phyloP scores from a whole-genome alignment of 2,113 vertebrate species.

The Pelecanus crispus region DNA sequence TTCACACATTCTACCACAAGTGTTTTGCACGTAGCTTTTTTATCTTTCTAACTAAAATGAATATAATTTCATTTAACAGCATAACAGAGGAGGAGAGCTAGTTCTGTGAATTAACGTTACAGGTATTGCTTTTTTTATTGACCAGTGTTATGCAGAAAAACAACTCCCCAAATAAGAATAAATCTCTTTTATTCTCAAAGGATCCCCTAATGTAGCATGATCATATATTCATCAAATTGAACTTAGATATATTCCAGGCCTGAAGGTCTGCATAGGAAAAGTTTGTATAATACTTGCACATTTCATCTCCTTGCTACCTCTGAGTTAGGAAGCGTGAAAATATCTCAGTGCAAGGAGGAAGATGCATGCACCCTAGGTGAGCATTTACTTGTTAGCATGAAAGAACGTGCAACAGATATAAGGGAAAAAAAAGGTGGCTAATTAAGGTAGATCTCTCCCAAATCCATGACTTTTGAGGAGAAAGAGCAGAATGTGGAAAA shows the following conservation, averaged over 20 bases:
- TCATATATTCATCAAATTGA: neutral
- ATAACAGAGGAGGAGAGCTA: neutral
- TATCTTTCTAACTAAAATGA: neutral
- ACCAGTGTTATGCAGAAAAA: neutral
- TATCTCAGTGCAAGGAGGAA: neutral
- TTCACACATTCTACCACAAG: neutral
- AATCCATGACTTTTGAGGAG: neutral
- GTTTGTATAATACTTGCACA: neutral
- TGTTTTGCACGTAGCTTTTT: neutral
- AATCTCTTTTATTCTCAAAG: neutral
- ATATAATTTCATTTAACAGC: neutral
- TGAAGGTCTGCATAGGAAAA: neutral
- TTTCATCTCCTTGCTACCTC: neutral
- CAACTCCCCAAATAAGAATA: neutral
- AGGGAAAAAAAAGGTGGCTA: neutral
- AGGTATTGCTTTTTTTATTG: neutral
- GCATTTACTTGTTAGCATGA: neutral
- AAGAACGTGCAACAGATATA: rapidly evolving
- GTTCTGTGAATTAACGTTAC: neutral
- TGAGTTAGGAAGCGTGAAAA: neutral
- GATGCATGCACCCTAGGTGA: neutral
- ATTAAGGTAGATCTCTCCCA: neutral
- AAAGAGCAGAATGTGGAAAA: neutral
- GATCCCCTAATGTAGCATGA: neutral
- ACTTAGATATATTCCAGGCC: neutral